phyloP scores from a whole-genome alignment of 2,113 vertebrate species.

The Hystrix cristata region DNA sequence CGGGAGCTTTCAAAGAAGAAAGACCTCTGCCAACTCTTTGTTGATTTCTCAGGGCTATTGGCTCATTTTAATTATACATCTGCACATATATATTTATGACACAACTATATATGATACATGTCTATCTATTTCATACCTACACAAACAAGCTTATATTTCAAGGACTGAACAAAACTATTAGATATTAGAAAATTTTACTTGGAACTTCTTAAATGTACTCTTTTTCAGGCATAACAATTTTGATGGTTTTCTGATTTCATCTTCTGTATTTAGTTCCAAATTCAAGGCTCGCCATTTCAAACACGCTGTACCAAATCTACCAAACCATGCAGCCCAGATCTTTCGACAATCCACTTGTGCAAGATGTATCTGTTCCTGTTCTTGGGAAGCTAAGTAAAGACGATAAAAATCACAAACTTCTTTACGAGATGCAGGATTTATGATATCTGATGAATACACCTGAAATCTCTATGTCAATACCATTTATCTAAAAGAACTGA shows the following conservation, averaged over 20 bases:
- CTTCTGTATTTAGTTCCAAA: not conserved
- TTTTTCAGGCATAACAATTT: not conserved
- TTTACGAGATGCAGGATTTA: not conserved
- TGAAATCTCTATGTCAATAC: not conserved
- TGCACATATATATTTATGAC: not conserved
- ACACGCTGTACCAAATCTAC: not conserved
- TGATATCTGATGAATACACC: not conserved
- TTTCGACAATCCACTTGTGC: not conserved
- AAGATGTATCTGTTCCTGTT: not conserved
- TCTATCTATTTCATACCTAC: not conserved
- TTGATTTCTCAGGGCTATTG: not conserved
- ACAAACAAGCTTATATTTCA: not conserved
- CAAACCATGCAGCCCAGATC: not conserved
- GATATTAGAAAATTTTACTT: conserved; percentile 23
- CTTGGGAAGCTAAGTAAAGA: not conserved
- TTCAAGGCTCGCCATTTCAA: not conserved
- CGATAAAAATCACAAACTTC: not conserved
- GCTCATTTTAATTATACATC: not conserved
- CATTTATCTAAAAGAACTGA: not conserved
- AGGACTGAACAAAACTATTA: not conserved
- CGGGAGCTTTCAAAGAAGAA: conserved; percentile 54
- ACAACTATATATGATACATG: not conserved
- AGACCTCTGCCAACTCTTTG: conserved; percentile 21
- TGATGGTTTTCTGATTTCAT: not conserved
- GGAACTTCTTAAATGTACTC: not conserved